Conservation (phyloP, 2,888 invertebrate species). For the Rotaria sp. region DNA sequence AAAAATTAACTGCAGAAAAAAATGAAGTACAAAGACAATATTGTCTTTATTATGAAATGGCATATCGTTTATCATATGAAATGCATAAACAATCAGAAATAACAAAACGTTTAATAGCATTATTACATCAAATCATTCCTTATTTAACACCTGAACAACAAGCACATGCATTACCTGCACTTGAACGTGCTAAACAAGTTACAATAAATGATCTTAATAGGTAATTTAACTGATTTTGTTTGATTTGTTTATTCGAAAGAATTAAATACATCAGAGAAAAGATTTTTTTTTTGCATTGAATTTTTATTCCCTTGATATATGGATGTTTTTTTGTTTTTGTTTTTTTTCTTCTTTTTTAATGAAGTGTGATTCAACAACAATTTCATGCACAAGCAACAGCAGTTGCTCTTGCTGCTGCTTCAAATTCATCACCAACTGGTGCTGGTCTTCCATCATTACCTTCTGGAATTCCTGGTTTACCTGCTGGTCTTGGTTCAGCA, state of each 20-base stretch:
- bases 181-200: slow-evolving; percentile 93
- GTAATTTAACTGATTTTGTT: slow-evolving; percentile 68
- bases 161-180: slow-evolving; percentile 86
- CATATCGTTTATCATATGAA: slow-evolving; percentile 85
- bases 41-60: slow-evolving; percentile 85
- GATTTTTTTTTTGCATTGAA: no score
- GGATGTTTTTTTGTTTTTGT: neutral
- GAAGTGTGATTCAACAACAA: slow-evolving; percentile 26
- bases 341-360: neutral
- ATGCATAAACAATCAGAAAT: slow-evolving; percentile 97
- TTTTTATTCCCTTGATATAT: no score
- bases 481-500: neutral
- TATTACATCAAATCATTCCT: slow-evolving; percentile 88
- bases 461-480: neutral
- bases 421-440: neutral
- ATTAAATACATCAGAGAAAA: no score
- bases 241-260: neutral
- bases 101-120: slow-evolving; percentile 87
- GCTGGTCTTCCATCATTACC: neutral
- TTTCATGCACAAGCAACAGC: slow-evolving; percentile 29
- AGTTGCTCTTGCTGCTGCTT: neutral
- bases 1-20: slow-evolving; percentile 91
- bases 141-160: slow-evolving; percentile 80
- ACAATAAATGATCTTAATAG: slow-evolving; percentile 89
- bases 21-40: slow-evolving; percentile 98